A percentile compares a stretch with the other conserved stretches of the same genome.
These are phyloP conservation scores for Ursus arctos DNA, from an alignment of 2,113 vertebrate species.

Conservation along the genomic window DNA sequence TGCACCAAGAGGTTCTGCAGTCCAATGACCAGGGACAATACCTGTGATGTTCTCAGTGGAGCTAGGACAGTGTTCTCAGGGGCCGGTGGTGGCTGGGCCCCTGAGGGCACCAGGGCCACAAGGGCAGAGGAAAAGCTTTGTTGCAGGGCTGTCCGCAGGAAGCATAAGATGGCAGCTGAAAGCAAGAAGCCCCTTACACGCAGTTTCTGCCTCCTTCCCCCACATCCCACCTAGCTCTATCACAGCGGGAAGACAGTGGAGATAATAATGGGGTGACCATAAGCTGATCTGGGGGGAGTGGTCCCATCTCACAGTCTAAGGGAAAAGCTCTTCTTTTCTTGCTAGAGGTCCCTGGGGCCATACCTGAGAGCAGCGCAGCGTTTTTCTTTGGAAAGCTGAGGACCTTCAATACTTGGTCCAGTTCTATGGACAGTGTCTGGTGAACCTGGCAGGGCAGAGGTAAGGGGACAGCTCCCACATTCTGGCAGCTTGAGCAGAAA, in stretches of 20 bases:
- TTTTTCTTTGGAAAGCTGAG: conserved; percentile 91
- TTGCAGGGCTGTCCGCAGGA: conserved; percentile 91
- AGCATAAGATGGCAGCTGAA: conserved; percentile 91
- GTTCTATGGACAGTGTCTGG: conserved; percentile 90
- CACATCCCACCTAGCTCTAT: neutral
- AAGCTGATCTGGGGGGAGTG: neutral
- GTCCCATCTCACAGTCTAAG: neutral
- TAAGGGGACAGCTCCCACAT: neutral
- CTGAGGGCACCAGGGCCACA: conserved; percentile 85
- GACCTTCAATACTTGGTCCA: conserved; percentile 89
- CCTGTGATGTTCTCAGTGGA: conserved; percentile 88
- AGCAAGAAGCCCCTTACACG: conserved; percentile 59
- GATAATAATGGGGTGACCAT: neutral
- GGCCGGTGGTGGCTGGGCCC: conserved; percentile 68
- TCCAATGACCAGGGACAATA: conserved; percentile 88
- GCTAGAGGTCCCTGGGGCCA: neutral
- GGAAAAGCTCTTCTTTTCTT: neutral
- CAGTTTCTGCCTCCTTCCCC: neutral
- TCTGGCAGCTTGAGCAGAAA: neutral
- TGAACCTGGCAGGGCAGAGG: conserved; percentile 88
- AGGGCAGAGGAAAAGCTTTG: conserved; percentile 91
- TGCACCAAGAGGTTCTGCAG: conserved; percentile 94
- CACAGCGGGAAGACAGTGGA: neutral
- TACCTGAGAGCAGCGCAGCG: conserved; percentile 92
- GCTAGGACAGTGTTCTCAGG: conserved; percentile 88